Conservation (phyloP, 2,113 vertebrate species). For the Tragulus kanchil region DNA sequence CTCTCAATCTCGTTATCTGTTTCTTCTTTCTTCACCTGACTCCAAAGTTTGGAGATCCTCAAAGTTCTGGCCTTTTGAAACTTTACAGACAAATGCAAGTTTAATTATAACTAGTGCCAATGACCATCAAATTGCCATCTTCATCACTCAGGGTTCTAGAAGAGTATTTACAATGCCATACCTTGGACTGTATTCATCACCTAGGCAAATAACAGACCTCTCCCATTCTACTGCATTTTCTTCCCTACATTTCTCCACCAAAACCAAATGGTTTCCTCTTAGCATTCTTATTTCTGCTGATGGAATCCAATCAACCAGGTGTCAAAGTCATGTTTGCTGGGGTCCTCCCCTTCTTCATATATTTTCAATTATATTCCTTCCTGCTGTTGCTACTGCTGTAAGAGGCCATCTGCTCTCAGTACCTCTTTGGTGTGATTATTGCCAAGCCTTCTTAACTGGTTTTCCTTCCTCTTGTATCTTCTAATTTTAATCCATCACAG, state of each 20-base stretch:
- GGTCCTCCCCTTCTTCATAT: background rate
- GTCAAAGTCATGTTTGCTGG: background rate
- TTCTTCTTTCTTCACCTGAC: background rate
- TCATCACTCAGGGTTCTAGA: background rate
- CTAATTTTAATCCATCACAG: background rate
- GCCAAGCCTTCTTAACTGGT: background rate
- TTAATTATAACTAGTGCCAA: background rate
- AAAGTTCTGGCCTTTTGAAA: slow-evolving; percentile 30
- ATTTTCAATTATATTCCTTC: background rate
- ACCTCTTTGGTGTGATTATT: background rate
- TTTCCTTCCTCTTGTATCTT: slow-evolving; percentile 5
- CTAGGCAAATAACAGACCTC: background rate
- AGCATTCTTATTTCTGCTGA: background rate
- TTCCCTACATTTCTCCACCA: background rate
- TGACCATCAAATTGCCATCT: background rate
- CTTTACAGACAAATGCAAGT: background rate
- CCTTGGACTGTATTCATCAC: background rate
- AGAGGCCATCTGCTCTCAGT: background rate
- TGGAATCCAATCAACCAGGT: background rate
- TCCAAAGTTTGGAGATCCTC: background rate
- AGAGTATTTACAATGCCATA: background rate
- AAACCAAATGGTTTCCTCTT: background rate
- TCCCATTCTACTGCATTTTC: background rate
- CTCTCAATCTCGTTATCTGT: background rate
- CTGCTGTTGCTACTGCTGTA: background rate